Evolutionary conservation across 2,113 vertebrate species (phyloP), one percentile per base, ranked within the genome.

Genomic region (Lucifuga dentata): DNA sequence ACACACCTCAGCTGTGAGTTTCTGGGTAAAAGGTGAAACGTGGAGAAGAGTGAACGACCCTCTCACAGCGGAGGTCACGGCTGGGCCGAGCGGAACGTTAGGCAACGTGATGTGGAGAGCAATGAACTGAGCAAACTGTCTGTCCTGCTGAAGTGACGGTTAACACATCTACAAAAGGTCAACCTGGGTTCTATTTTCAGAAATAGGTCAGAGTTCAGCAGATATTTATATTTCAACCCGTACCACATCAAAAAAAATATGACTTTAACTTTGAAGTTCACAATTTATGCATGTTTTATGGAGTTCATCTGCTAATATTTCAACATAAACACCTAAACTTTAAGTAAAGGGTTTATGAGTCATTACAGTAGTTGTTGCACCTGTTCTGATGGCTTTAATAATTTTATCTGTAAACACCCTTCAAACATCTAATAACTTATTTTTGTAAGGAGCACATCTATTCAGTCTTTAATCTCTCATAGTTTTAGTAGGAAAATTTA

Each of bases 11-110:
- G 72, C 66, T 66, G 6, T 16, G 39, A 39, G 23, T 88, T 83
- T 86, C 78, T 87, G 74, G 84, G 88, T 79, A 41, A 88, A 78
- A 90, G 86, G 68, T 76, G 71, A 88, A 56, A 16, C 2, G 15
- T 35, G 51, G 4, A 24, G 32, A 26, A 48, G 68, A 69, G 35
- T 11, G 5, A 50, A n/a, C 0, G 53, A 51, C 65, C 68, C 76
- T 11, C 38, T n/a, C 46, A 52, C 39, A 26, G 63, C 29, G 2
- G 38, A 41, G 68, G 63, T 74, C 71, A 74, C 0, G 1, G 66
- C 46, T 48, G 20, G 1, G 66, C 46, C 55, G 20, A 59, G 38
- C 64, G 50, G 29, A 64, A 23, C 40, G 7, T 72, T 70, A 49
- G 76, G 65, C 58, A 60, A 73, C 13, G 0, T 33, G 45, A 65